Conservation (phyloP, 2,797 vertebrate species). For the Characodon lateralis region DNA sequence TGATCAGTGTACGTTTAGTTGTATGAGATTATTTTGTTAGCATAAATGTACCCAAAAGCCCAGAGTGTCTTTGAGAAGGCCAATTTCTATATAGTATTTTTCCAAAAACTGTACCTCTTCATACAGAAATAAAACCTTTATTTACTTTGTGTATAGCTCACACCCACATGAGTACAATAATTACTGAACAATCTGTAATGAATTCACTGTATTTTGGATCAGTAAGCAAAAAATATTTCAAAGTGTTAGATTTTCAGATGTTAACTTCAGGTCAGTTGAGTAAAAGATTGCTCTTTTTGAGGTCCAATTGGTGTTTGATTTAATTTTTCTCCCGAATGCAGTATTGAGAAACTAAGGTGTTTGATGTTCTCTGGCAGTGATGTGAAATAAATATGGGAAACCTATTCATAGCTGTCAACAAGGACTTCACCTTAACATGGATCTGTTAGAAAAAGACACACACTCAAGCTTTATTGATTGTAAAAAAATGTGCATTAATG, state of each 20-base stretch:
- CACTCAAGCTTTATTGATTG: constrained; percentile 26
- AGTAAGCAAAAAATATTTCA: background rate
- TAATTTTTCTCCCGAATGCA: constrained; percentile 16
- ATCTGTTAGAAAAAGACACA: constrained; percentile 36
- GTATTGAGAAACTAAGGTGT: constrained; percentile 48
- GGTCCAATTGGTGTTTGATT: constrained; percentile 19
- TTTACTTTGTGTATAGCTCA: background rate
- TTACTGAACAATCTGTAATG: background rate
- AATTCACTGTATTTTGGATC: constrained; percentile 7
- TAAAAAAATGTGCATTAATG: constrained; percentile 49
- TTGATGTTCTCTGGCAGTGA: constrained; percentile 60
- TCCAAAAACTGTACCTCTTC: constrained; percentile 3
- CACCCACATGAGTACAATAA: background rate
- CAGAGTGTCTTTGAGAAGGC: background rate
- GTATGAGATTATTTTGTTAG: background rate
- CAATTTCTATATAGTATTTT: background rate
- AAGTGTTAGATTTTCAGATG: background rate
- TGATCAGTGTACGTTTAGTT: background rate
- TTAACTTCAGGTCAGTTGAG: background rate
- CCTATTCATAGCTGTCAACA: constrained; percentile 45
- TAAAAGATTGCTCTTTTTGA: background rate
- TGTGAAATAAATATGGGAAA: constrained; percentile 42
- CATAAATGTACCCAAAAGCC: background rate
- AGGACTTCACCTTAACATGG: constrained; percentile 33
- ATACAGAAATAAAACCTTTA: background rate